These are phyloP conservation scores for Ctenicera cuprea DNA, from an alignment of 2,888 invertebrate genomes.

Conservation along the genomic window DNA sequence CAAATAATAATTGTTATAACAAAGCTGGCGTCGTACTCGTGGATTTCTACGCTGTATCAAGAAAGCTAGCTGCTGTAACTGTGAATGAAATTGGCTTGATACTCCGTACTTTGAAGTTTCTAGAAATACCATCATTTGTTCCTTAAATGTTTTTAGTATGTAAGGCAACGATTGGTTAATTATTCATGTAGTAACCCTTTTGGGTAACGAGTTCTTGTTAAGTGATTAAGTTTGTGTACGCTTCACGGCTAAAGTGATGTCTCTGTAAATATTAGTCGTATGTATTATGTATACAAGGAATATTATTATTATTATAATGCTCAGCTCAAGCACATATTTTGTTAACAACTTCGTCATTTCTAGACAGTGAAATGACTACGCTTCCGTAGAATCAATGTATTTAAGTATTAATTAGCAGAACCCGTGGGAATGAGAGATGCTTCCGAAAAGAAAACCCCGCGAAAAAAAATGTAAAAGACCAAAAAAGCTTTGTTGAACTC, in stretches of 20 bases:
- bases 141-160: not conserved
- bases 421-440: no score
- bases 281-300: no score
- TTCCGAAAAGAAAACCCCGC: no score
- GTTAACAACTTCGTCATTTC: not conserved
- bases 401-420: no score
- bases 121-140: not conserved
- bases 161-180: not conserved
- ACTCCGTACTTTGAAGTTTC: not conserved
- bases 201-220: not conserved
- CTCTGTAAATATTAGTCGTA: no score
- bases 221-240: constrained; percentile 9
- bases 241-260: not conserved
- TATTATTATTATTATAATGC: no score
- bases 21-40: not conserved
- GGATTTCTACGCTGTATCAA: not conserved
- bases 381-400: no score
- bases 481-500: no score
- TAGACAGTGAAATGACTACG: not conserved
- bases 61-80: not conserved
- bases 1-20: constrained; percentile 8
- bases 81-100: not conserved
- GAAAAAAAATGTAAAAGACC: no score
- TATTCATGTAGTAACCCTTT: constrained; percentile 2
- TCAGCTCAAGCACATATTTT: not conserved